These are phyloP conservation scores for Osmerus eperlanus DNA, from an alignment of 2,113 vertebrate species.

Conservation along the genomic window DNA sequence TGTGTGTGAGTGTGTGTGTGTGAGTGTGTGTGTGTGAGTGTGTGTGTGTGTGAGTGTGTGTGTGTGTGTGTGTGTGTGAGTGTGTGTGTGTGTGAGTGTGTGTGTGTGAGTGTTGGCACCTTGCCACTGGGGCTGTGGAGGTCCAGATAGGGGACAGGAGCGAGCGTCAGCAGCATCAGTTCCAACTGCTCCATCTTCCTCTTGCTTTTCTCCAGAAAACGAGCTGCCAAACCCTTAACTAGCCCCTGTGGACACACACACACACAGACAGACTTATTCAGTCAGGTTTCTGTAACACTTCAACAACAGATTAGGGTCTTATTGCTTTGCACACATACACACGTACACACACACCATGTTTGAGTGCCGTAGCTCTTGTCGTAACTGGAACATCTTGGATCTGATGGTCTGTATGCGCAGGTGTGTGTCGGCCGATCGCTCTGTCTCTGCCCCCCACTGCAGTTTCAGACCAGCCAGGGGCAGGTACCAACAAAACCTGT, in stretches of 20 bases:
- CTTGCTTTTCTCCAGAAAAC: constrained; percentile 51
- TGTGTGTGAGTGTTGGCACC: constrained; percentile 39
- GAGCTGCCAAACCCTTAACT: constrained; percentile 26
- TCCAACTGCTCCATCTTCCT: constrained; percentile 72
- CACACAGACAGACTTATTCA: constrained; percentile 1
- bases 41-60: constrained; percentile 5
- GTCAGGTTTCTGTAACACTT: background rate
- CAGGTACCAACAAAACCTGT: constrained; percentile 73
- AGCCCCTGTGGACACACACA: constrained; percentile 45
- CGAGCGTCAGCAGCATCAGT: constrained; percentile 63
- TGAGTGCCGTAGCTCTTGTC: constrained; percentile 53
- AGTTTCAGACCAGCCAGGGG: constrained; percentile 66
- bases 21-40: constrained; percentile 1
- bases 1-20: constrained; percentile 8
- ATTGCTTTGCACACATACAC: background rate
- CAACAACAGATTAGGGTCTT: background rate
- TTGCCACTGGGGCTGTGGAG: constrained; percentile 70
- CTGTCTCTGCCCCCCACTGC: constrained; percentile 49
- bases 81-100: constrained; percentile 3
- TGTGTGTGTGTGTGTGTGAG: background rate
- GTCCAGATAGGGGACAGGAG: constrained; percentile 59
- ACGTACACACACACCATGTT: constrained; percentile 39
- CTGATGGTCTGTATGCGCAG: constrained; percentile 57
- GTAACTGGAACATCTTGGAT: constrained; percentile 63
- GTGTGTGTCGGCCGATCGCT: constrained; percentile 44